A percentile compares a stretch with the other conserved stretches of the same genome.
These are phyloP conservation scores for Hylia prasina DNA, from an alignment of 2,113 vertebrate species.

Conservation along the genomic window DNA sequence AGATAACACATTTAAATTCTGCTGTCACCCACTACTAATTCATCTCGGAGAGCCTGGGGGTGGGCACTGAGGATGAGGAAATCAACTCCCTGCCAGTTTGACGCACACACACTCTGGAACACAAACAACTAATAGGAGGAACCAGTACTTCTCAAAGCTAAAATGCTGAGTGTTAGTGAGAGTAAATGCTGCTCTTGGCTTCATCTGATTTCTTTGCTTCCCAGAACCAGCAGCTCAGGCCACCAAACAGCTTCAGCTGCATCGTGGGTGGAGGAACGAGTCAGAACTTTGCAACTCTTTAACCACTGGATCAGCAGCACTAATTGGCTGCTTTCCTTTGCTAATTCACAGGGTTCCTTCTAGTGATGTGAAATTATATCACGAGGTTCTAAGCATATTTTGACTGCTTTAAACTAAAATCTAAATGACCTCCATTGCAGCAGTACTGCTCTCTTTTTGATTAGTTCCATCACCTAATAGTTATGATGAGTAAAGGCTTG, in stretches of 20 bases:
- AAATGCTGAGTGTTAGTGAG: not conserved
- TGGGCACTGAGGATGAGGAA: not conserved
- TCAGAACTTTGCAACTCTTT: slow-evolving; percentile 37
- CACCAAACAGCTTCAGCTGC: not conserved
- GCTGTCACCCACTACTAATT: not conserved
- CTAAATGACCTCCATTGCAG: not conserved
- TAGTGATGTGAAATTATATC: not conserved
- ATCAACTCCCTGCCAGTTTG: not conserved
- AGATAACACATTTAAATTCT: not conserved
- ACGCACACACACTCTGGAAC: not conserved
- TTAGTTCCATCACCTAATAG: not conserved
- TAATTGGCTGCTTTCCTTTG: not conserved
- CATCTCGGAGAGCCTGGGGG: not conserved
- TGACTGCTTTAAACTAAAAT: not conserved
- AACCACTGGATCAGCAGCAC: not conserved
- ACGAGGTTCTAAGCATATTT: not conserved
- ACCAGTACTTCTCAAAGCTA: not conserved
- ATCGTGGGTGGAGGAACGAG: not conserved
- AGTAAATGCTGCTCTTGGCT: not conserved
- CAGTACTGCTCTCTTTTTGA: not conserved
- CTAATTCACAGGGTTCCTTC: not conserved
- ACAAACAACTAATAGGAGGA: not conserved
- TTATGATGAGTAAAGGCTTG: not conserved
- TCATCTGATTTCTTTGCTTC: not conserved
- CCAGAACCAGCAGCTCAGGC: not conserved